Percentiles rank a stretch among this genome's conserved stretches.
phyloP scores from a whole-genome alignment of 2,888 invertebrate species.

The Xylocampa areola region DNA sequence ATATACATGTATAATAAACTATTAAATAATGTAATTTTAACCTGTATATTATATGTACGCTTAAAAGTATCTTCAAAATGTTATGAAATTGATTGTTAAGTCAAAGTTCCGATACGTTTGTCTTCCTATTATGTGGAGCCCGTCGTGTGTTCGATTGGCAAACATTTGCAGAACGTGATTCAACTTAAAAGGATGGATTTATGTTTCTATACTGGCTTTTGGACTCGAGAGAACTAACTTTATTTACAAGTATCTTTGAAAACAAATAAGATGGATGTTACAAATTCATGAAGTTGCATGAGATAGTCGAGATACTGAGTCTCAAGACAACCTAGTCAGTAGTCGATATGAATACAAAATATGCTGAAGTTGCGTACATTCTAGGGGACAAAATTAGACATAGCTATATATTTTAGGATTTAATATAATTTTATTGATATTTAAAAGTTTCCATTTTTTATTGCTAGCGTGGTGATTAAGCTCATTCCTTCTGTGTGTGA shows the following conservation, averaged over 20 bases:
- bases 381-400: conserved; percentile 27
- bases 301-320: conserved; percentile 56
- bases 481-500: too few species aligned
- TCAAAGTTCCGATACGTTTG: conserved; percentile 77
- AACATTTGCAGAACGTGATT: conserved; percentile 86
- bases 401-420: conserved; percentile 6
- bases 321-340: conserved; percentile 54
- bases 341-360: conserved; percentile 61
- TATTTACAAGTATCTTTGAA: conserved; percentile 75
- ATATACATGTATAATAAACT: too few species aligned
- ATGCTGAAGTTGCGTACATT: conserved; percentile 34
- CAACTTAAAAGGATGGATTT: conserved; percentile 82
- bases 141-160: conserved; percentile 77
- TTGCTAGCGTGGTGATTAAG: too few species aligned
- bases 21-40: too few species aligned
- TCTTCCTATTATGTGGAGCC: conserved; percentile 77
- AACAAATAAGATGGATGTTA: conserved; percentile 73
- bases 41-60: too few species aligned
- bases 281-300: conserved; percentile 73
- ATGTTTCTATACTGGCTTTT: conserved; percentile 75
- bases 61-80: conserved; percentile 14
- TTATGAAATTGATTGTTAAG: conserved; percentile 70
- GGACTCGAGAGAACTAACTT: conserved; percentile 72
- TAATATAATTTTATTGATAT: conserved; percentile 36
- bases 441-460: conserved; percentile 15